Percentiles rank a stretch among this genome's conserved stretches.
These are phyloP conservation scores for Lycorma delicatula DNA, from an alignment of 1,140 invertebrate species.

Conservation along the genomic window DNA sequence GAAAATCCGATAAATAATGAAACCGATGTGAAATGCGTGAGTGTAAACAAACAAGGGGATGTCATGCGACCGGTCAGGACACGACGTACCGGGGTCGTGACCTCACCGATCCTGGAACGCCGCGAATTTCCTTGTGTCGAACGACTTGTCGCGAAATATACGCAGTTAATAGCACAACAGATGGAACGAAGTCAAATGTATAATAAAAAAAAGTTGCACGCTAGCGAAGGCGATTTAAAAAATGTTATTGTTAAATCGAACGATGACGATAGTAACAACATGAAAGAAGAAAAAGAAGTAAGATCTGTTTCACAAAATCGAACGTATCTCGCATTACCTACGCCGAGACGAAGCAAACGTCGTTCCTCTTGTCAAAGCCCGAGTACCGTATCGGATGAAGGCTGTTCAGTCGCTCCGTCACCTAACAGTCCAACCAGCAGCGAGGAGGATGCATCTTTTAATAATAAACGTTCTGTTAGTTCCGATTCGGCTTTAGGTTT, in stretches of 20 bases:
- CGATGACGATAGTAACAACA: neutral
- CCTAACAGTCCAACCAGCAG: neutral
- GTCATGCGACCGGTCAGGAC: neutral
- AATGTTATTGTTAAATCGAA: neutral
- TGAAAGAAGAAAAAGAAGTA: neutral
- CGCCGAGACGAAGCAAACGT: constrained; percentile 6
- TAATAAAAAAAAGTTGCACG: neutral
- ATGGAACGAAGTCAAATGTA: neutral
- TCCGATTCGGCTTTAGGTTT: constrained; percentile 44
- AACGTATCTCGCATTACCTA: constrained; percentile 15
- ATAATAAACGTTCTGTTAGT: constrained; percentile 39
- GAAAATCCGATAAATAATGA: too few relatives aligned
- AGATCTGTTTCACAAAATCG: neutral
- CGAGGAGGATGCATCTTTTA: neutral
- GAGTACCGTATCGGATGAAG: constrained; percentile 12
- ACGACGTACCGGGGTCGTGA: neutral
- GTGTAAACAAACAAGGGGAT: too few relatives aligned
- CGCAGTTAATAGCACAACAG: neutral
- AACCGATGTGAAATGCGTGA: too few relatives aligned
- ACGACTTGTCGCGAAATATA: neutral
- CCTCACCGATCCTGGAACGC: neutral
- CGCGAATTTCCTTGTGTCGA: neutral
- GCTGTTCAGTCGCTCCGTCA: constrained; percentile 1
- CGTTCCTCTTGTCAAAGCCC: constrained; percentile 1
- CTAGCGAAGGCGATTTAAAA: neutral